Base-by-base conservation (phyloP, 2,113 vertebrate genomes). In the Amazona guildingii region DNA sequence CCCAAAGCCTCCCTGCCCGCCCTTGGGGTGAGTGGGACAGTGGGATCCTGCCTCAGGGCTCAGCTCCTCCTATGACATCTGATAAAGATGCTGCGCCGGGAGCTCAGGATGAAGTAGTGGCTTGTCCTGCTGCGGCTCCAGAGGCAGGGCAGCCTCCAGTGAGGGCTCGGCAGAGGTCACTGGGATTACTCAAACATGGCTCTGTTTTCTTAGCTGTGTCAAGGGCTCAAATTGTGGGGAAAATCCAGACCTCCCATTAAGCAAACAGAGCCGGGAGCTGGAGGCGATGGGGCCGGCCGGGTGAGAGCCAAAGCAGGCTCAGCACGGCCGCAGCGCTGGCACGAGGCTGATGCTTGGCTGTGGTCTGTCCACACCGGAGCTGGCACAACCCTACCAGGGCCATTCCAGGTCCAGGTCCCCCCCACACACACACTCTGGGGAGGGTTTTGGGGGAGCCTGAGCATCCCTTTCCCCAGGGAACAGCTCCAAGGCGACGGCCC, bases 401-500 rank as follows among this genome's bases (percentile, higher is more conserved):
- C 43, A 2, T 37, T 91, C 72, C 7, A 1, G 18, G 54, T 55
- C 29, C 29, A 51, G 49, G 25, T 51, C 7, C 7, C 28, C 4
- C 11, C 9, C 9, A 37, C 37, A 54, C 17, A 18, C 54, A 33
- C 54, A 33, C 11, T 33, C 8, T 0, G 8, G 33, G 12, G 39
- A 48, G 70, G 70, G n/a, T 25, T 59, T 17, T 25, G 29, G 17
- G 51, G 41, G 25, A 72, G 29, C 21, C 93, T 79, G 20, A 90
- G 28, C 49, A 43, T 78, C 54, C 61, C 54, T 5, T 94, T 55
- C 94, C 69, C 1, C 98, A 99, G 99, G 99, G 57, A 99, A 97
- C 88, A 98, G 97, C 95, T 97, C 98, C 92, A 99, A 99, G 97
- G 98, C 98, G 0, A 98, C 98, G 3, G 98, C 98, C 4, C 98